A percentile compares a stretch with the other conserved stretches of the same genome.
phyloP scores from a whole-genome alignment of 2,113 vertebrate genomes.

The Triplophysa dalaica region DNA sequence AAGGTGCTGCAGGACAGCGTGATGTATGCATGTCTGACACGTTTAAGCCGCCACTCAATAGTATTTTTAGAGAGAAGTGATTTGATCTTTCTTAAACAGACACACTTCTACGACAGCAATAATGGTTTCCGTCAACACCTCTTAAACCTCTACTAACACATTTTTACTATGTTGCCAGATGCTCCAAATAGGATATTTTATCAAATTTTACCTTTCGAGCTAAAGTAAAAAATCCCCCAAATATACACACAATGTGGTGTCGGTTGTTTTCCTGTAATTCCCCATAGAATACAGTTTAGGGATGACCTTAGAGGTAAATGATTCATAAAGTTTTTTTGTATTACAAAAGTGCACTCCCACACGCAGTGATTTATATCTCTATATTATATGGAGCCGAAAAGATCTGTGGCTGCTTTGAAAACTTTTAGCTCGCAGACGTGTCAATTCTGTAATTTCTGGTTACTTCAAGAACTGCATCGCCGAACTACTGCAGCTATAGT shows the following conservation, averaged over 20 bases:
- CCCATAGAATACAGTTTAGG: too few relatives aligned
- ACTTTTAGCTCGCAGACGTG: not conserved
- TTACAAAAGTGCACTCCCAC: not conserved
- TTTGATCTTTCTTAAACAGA: not conserved
- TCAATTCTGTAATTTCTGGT: not conserved
- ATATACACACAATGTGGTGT: too few relatives aligned
- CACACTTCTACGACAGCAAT: not conserved
- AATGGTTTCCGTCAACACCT: too few relatives aligned
- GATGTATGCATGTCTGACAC: constrained; percentile 19
- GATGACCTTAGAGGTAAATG: too few relatives aligned
- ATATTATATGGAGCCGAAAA: not conserved
- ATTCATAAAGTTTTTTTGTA: too few relatives aligned
- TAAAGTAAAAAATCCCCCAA: too few relatives aligned
- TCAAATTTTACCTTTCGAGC: too few relatives aligned
- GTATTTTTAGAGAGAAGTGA: too few relatives aligned
- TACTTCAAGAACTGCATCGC: constrained; percentile 33
- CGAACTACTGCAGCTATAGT: constrained; percentile 6
- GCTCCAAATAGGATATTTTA: too few relatives aligned
- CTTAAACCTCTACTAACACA: too few relatives aligned
- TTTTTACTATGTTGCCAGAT: too few relatives aligned
- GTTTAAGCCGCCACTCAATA: not conserved
- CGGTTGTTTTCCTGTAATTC: too few relatives aligned
- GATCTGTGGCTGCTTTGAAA: not conserved
- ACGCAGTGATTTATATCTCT: not conserved
- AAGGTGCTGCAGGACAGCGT: not conserved